phyloP scores from a whole-genome alignment of 2,888 invertebrate species.

The Agonopterix heracliana region DNA sequence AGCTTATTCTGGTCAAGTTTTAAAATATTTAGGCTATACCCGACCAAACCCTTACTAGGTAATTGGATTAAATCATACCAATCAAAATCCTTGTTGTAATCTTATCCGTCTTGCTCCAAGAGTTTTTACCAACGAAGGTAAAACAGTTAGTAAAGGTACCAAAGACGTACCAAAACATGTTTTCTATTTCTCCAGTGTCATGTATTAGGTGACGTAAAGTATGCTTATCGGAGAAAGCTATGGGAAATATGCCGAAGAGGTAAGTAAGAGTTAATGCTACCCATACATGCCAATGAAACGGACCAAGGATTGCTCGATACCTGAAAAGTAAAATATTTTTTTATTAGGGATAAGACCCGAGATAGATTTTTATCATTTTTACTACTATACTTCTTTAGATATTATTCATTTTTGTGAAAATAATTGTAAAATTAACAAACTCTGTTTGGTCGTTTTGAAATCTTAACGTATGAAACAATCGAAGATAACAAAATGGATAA shows the following conservation, averaged over 20 bases:
- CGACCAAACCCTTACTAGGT: background rate
- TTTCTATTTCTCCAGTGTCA: constrained; percentile 83
- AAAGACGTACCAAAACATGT: constrained; percentile 92
- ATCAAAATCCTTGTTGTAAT: constrained; percentile 82
- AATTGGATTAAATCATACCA: constrained; percentile 60
- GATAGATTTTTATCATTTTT: too few species aligned
- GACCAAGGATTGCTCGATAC: constrained; percentile 89
- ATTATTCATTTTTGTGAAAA: too few species aligned
- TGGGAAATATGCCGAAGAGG: constrained; percentile 83
- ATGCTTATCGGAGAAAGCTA: constrained; percentile 84
- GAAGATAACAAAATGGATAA: too few species aligned
- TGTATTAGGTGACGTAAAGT: constrained; percentile 79
- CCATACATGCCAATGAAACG: constrained; percentile 90
- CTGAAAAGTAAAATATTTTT: constrained; percentile 46
- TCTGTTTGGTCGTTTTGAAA: too few species aligned
- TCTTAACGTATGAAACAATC: too few species aligned
- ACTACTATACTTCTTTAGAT: too few species aligned
- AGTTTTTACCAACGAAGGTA: constrained; percentile 80
- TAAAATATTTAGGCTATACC: too few species aligned
- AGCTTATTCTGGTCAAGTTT: too few species aligned
- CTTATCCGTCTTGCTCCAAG: constrained; percentile 83
- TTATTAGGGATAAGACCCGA: too few species aligned
- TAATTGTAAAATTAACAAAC: too few species aligned
- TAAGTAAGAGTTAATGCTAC: constrained; percentile 82
- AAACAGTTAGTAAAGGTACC: constrained; percentile 90